Evolutionary conservation across 2,888 invertebrate genomes (phyloP).

Genomic region (Lysandra coridon): DNA sequence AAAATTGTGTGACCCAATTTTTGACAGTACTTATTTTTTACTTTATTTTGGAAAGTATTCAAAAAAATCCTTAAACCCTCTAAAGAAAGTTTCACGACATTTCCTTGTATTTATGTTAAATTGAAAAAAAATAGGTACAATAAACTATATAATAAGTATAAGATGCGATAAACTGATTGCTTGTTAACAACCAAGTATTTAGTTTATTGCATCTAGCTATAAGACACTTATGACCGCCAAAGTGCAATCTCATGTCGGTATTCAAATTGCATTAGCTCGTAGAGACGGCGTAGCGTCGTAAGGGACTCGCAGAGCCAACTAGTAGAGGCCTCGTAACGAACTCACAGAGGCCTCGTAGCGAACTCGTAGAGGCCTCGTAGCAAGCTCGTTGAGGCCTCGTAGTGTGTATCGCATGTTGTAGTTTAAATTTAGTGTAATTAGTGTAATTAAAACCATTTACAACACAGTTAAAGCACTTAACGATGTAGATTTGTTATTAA

Average conservation of each 20-base stretch:
- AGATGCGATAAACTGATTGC: no score
- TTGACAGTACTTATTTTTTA: no score
- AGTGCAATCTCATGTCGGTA: constrained; percentile 6
- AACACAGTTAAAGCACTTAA: background rate
- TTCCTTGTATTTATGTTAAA: no score
- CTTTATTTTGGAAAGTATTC: no score
- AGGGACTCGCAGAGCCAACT: background rate
- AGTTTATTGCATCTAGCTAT: background rate
- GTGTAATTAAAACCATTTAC: background rate
- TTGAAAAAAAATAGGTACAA: no score
- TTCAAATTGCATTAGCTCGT: constrained; percentile 18
- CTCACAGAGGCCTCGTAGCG: background rate
- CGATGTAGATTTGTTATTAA: no score
- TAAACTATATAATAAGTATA: no score
- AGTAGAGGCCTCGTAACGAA: background rate
- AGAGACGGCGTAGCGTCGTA: background rate
- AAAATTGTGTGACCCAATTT: no score
- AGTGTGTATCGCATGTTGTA: background rate
- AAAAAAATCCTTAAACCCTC: no score
- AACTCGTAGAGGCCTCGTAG: background rate
- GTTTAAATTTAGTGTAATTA: background rate
- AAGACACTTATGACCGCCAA: background rate
- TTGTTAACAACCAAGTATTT: background rate
- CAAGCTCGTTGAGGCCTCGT: background rate
- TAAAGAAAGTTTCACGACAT: no score